Conservation (phyloP, 35 echinoderm and acorn worm genomes). For the Lytechinus variegatus region DNA sequence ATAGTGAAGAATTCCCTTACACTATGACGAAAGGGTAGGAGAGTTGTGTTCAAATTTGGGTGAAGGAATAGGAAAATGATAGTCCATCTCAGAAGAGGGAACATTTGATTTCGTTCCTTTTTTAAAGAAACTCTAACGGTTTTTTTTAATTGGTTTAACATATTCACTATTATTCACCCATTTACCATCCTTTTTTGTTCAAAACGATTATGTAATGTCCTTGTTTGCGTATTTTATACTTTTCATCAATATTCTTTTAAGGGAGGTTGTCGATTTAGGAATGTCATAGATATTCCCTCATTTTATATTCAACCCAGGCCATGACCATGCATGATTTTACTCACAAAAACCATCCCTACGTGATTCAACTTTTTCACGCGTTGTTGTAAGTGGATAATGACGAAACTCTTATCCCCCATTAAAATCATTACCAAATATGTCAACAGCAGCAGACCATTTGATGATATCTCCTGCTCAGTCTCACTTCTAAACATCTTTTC, state of each 20-base stretch:
- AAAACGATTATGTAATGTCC: no score
- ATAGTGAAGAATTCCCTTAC: background rate
- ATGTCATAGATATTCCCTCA: background rate
- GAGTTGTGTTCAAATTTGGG: background rate
- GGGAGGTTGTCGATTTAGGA: no score
- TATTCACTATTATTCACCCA: no score
- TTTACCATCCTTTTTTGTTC: no score
- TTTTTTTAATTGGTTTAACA: no score
- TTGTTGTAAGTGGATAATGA: background rate
- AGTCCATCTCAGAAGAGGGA: background rate
- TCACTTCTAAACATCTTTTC: background rate
- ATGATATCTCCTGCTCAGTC: background rate
- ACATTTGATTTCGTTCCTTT: no score
- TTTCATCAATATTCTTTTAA: no score
- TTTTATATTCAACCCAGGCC: background rate
- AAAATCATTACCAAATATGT: conserved; percentile 8
- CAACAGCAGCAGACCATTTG: background rate
- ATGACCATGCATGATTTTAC: background rate
- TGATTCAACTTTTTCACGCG: background rate
- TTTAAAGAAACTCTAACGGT: no score
- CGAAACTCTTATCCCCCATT: conserved; percentile 18
- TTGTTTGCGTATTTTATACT: no score
- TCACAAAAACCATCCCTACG: background rate
- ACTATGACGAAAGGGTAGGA: background rate
- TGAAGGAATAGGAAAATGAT: background rate